Evolutionary conservation across 2,888 invertebrate genomes (phyloP).

Genomic region (Cosmorhoe ocellata): DNA sequence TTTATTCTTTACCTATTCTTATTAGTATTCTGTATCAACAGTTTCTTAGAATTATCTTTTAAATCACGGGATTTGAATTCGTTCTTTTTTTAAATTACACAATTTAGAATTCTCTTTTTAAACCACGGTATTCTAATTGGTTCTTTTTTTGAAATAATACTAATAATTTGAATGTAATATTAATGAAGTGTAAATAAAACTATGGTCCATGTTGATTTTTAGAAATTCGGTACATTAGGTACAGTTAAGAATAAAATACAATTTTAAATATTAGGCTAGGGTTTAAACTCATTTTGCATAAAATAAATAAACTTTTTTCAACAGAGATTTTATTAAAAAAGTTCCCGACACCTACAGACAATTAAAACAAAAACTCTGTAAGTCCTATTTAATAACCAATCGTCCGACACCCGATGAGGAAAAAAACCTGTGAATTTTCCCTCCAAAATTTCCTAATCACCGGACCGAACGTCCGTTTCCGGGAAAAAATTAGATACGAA

Average conservation of each 20-base stretch:
- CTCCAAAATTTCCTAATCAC: constrained; percentile 80
- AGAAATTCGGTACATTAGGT: no score
- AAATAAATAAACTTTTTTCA: constrained; percentile 1
- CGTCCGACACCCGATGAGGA: constrained; percentile 66
- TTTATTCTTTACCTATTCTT: constrained; percentile 35
- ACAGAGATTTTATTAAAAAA: constrained; percentile 37
- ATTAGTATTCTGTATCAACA: constrained; percentile 8
- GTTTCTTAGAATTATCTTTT: constrained; percentile 8
- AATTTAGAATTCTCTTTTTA: no score
- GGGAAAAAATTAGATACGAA: constrained; percentile 70
- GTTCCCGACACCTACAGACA: constrained; percentile 46
- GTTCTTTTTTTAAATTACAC: no score
- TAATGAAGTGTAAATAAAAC: no score
- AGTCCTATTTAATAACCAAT: constrained; percentile 81
- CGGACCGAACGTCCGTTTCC: constrained; percentile 78
- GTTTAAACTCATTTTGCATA: neutral
- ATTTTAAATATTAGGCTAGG: neutral
- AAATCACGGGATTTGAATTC: no score
- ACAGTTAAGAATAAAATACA: neutral
- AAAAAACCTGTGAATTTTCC: constrained; percentile 55
- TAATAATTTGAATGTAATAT: no score
- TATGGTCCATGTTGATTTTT: no score
- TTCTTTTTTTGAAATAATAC: no score
- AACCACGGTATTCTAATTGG: no score
- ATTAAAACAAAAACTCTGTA: constrained; percentile 64